Conservation (phyloP, 2,888 invertebrate species). For the Phengaris arion region DNA sequence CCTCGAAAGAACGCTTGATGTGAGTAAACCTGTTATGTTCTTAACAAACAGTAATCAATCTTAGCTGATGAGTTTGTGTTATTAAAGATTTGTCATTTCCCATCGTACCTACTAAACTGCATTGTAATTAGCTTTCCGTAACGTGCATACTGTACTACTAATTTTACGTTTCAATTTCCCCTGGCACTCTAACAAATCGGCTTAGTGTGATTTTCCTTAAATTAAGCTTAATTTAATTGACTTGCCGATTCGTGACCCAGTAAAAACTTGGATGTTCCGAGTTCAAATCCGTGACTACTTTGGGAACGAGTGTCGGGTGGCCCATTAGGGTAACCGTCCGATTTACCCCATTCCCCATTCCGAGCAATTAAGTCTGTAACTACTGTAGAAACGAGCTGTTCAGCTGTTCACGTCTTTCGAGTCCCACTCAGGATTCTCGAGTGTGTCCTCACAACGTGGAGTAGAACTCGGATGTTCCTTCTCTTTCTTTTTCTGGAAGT, state of each 20-base stretch:
- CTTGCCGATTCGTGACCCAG: slow-evolving; percentile 15
- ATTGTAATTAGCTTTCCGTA: slow-evolving; percentile 4
- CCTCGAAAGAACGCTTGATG: slow-evolving; percentile 57
- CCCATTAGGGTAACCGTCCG: slow-evolving; percentile 8
- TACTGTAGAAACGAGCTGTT: slow-evolving; percentile 15
- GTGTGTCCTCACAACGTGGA: background rate
- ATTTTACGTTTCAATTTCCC: background rate
- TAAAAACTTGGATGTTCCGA: slow-evolving; percentile 11
- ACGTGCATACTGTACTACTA: background rate
- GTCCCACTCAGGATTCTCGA: slow-evolving; percentile 20
- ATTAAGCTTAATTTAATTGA: slow-evolving; percentile 5
- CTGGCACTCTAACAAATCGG: background rate
- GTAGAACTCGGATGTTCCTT: slow-evolving; percentile 6
- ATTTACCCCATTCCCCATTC: slow-evolving; percentile 19
- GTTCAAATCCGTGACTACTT: slow-evolving; percentile 2
- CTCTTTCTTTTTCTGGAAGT: slow-evolving; percentile 8
- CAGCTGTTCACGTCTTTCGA: slow-evolving; percentile 24
- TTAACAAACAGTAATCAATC: slow-evolving; percentile 66
- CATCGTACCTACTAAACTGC: slow-evolving; percentile 17
- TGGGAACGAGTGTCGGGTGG: background rate
- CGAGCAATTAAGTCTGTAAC: slow-evolving; percentile 23
- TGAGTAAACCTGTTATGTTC: slow-evolving; percentile 68
- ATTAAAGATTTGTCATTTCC: slow-evolving; percentile 34
- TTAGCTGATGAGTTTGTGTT: slow-evolving; percentile 37
- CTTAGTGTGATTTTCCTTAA: background rate